A percentile compares a stretch with the other conserved stretches of the same genome.
Evolutionary conservation across 92 coral and sea anemone species (phyloP).

Genomic region (Zoanthus solanderi): DNA sequence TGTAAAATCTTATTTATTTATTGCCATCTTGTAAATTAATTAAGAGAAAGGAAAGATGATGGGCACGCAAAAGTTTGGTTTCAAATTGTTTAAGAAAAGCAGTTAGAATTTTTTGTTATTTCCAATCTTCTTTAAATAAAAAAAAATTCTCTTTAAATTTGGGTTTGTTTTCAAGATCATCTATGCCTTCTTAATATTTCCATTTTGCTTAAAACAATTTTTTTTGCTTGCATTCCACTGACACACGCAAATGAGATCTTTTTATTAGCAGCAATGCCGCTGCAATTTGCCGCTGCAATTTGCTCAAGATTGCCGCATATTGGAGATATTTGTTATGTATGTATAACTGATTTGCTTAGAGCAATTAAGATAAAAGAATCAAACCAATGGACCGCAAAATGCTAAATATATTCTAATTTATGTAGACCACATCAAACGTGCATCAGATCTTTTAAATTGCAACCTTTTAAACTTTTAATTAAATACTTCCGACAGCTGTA

Average conservation of each 20-base stretch:
- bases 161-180: neutral
- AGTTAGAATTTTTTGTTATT: neutral
- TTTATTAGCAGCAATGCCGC: too few species aligned
- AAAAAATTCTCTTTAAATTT: neutral
- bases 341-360: too few species aligned
- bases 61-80: neutral
- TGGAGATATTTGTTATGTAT: too few species aligned
- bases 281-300: too few species aligned
- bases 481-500: conserved; percentile 36
- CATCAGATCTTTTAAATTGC: neutral
- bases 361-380: too few species aligned
- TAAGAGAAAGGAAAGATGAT: neutral
- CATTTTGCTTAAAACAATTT: neutral
- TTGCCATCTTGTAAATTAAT: neutral
- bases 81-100: neutral
- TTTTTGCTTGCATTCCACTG: neutral
- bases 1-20: neutral
- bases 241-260: neutral
- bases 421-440: neutral
- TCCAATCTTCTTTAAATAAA: neutral
- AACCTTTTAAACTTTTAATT: conserved; percentile 39
- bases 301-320: too few species aligned
- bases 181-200: neutral
- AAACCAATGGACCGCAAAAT: too few species aligned
- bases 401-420: neutral